Base-by-base conservation (phyloP, 1,140 invertebrate genomes). In the Orchesella cincta region DNA sequence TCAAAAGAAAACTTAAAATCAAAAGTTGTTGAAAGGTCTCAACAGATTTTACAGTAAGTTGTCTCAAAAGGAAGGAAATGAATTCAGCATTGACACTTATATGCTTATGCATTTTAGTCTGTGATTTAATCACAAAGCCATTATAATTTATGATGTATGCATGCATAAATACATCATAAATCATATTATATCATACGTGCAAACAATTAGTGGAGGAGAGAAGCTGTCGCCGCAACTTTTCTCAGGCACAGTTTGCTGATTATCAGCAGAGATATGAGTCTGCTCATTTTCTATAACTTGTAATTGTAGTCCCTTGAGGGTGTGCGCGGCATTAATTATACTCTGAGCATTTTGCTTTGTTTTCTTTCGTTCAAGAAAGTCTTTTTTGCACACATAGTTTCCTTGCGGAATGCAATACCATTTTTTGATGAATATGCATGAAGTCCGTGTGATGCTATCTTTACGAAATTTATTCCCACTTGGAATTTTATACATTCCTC, bases 271-370 rank as follows among this genome's bases (percentile, higher is more conserved):
- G 52, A 57, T 57, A 57, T n/a, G 23, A 57, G 52, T 57, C 52
- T 8, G 23, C 52, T 57, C 52, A 57, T 57, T 57, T 57, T 57
- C 52, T n/a, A 57, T 57, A 57, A 57, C 3, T 57, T 57, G 52
- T 57, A 57, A 57, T 57, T 57, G 23, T 26, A 18, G 23, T 57
- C 23, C 18, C 5, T 46, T 8, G 18, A 8, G 18, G 39, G 39
- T 18, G 5, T 46, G 5, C 18, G 39, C 39, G 39, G 39, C 39
- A 46, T 46, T 46, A 46, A 46, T 46, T 46, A 46, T 46, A 5
- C 5, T 46, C 18, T 18, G 5, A 18, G 18, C 5, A 46, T 18
- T 46, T 5, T 46, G 39, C 39, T 46, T 46, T 46, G 39, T 46
- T 46, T 46, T 46, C 5, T 46, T 46, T n/a, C n/a, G n/a, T n/a